Percentiles rank a stretch among this genome's conserved stretches.
Conservation (phyloP, 1,140 invertebrate genomes). For the Coboldia fuscipes region DNA sequence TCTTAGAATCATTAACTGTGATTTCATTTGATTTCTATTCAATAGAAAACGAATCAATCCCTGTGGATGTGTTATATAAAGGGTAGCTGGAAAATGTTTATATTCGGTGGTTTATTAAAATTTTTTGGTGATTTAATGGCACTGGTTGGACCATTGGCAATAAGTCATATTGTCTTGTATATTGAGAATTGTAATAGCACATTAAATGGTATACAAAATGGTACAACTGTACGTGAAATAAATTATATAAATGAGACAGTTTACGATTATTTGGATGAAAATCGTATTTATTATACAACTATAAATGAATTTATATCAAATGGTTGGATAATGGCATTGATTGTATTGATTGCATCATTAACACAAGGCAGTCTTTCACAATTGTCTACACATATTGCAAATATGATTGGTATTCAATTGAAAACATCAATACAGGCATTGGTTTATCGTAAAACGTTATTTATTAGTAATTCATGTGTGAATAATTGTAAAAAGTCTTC, state of each 20-base stretch:
- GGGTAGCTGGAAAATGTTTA: constrained; percentile 48
- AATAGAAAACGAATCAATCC: constrained; percentile 13
- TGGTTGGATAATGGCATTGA: constrained; percentile 51
- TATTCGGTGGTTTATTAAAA: constrained; percentile 48
- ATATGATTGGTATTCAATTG: constrained; percentile 56
- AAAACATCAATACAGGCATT: constrained; percentile 55
- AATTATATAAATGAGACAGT: neutral
- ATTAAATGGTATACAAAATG: neutral
- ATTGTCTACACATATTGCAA: constrained; percentile 60
- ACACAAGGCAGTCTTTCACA: constrained; percentile 65
- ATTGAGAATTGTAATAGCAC: constrained; percentile 17
- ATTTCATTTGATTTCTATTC: constrained; percentile 4
- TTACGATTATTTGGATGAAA: constrained; percentile 1
- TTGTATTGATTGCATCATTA: constrained; percentile 48
- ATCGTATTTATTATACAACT: constrained; percentile 22
- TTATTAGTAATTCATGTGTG: constrained; percentile 12
- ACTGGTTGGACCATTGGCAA: constrained; percentile 52
- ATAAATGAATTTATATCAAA: constrained; percentile 42
- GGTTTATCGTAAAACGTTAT: constrained; percentile 22
- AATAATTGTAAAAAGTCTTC: neutral
- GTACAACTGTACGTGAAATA: too few species aligned
- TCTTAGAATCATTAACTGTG: too few species aligned
- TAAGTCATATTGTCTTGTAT: constrained; percentile 49
- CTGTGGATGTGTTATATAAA: constrained; percentile 45
- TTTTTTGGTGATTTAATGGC: constrained; percentile 54